Evolutionary conservation across 2,113 vertebrate genomes (phyloP).

Genomic region (Erpornis zantholeuca): DNA sequence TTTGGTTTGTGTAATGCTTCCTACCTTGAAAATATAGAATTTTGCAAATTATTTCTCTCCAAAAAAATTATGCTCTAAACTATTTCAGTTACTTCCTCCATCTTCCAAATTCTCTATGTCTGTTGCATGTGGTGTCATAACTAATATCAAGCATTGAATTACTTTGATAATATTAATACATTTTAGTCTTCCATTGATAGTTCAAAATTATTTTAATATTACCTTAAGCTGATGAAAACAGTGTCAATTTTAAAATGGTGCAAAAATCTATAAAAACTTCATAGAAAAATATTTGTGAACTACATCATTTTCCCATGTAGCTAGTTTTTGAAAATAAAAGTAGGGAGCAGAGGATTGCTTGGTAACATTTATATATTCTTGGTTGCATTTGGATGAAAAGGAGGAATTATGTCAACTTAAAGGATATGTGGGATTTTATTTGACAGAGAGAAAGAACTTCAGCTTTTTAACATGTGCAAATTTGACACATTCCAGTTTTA

Average conservation of each 20-base stretch:
- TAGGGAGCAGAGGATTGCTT: neutral
- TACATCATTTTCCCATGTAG: neutral
- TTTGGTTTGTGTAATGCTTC: neutral
- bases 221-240: neutral
- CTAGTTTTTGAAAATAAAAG: neutral
- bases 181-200: neutral
- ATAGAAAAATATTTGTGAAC: neutral
- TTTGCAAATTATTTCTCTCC: neutral
- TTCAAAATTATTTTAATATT: neutral
- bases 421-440: neutral
- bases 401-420: neutral
- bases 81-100: neutral
- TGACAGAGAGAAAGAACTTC: neutral
- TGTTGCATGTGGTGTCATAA: neutral
- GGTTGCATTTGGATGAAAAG: neutral
- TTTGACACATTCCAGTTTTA: neutral
- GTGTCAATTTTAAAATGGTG: neutral
- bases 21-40: neutral
- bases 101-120: neutral
- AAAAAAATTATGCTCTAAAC: neutral
- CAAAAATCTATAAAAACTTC: neutral
- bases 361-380: neutral
- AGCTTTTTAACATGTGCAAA: neutral
- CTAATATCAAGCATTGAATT: neutral
- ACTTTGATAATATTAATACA: neutral